Percentiles rank a stretch among this genome's conserved stretches.
Evolutionary conservation across 1,140 invertebrate genomes (phyloP).

Genomic region (Apis dorsata): DNA sequence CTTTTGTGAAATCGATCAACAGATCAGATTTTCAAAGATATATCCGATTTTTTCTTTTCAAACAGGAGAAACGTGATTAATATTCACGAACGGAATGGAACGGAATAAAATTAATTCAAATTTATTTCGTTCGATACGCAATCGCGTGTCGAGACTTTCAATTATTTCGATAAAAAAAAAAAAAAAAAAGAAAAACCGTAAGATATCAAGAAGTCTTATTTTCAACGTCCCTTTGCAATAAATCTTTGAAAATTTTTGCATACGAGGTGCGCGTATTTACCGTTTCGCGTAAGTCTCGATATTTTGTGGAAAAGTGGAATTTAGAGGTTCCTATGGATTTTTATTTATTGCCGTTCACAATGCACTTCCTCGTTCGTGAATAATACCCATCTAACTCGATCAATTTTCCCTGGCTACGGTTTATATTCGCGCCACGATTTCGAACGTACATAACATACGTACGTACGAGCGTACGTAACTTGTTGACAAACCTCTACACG

Average conservation of each 20-base stretch:
- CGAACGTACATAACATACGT: not conserved
- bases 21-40: not conserved
- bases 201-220: not conserved
- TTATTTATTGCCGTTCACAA: not conserved
- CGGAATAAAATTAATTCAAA: not conserved
- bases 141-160: not conserved
- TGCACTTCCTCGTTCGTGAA: not conserved
- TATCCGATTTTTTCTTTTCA: not conserved
- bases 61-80: not conserved
- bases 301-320: not conserved
- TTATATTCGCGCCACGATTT: not conserved
- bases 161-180: not conserved
- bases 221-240: not conserved
- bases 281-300: not conserved
- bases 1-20: not conserved
- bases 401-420: constrained; percentile 15
- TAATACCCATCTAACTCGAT: not conserved
- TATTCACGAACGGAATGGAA: not conserved
- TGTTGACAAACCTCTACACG: constrained; percentile 28
- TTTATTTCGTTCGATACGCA: not conserved
- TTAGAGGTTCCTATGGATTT: not conserved
- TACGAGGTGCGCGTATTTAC: not conserved
- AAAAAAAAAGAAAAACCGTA: not conserved
- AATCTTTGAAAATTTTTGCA: not conserved
- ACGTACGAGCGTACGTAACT: constrained; percentile 3